phyloP scores from a whole-genome alignment of 2,888 invertebrate species.

The Microplitis deprimator region DNA sequence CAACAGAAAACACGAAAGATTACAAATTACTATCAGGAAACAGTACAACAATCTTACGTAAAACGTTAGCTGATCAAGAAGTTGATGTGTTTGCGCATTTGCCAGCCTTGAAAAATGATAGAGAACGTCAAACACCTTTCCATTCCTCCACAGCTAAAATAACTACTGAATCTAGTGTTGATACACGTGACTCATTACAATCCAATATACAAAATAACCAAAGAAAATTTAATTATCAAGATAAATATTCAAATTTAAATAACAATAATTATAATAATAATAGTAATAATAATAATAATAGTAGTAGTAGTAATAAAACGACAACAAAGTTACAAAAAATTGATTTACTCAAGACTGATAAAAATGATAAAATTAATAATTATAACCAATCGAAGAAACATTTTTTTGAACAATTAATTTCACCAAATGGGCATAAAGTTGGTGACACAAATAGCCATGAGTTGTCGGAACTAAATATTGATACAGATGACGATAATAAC shows the following conservation, averaged over 20 bases:
- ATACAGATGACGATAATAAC: background rate
- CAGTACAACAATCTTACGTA: slow-evolving; percentile 35
- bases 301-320: background rate
- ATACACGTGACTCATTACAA: background rate
- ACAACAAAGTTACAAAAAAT: background rate
- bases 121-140: slow-evolving; percentile 29
- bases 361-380: background rate
- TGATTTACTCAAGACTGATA: background rate
- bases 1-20: background rate
- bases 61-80: slow-evolving; percentile 24
- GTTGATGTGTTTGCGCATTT: slow-evolving; percentile 13
- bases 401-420: slow-evolving; percentile 26
- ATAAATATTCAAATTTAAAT: slow-evolving; percentile 5
- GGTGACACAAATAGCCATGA: background rate
- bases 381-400: slow-evolving; percentile 3
- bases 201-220: background rate
- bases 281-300: background rate
- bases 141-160: slow-evolving; percentile 22
- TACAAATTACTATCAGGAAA: slow-evolving; percentile 36
- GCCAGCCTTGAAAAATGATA: slow-evolving; percentile 39
- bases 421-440: slow-evolving; percentile 7
- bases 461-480: background rate
- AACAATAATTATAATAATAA: background rate
- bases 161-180: background rate
- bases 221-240: slow-evolving; percentile 21